These are phyloP conservation scores for Harpalus rufipes DNA, from an alignment of 2,888 invertebrate genomes.

Conservation along the genomic window DNA sequence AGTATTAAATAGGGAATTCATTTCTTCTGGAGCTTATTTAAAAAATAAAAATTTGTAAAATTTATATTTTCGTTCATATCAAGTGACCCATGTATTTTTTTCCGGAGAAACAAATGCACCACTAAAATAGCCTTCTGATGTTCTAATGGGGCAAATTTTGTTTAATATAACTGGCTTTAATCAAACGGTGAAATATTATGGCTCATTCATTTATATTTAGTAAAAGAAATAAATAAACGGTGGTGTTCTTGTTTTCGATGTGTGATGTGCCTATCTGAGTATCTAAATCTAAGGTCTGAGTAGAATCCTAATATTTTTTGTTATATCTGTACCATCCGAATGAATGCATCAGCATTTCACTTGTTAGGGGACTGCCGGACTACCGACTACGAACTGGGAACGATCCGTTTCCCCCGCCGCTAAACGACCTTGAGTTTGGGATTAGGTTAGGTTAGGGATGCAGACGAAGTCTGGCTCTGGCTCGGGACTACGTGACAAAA, in stretches of 20 bases:
- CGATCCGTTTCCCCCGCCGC: slow-evolving; percentile 1
- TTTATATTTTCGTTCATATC: too few species aligned
- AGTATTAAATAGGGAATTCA: too few species aligned
- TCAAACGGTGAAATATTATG: too few species aligned
- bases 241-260: background rate
- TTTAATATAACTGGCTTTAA: too few species aligned
- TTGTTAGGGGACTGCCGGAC: slow-evolving; percentile 1
- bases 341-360: slow-evolving; percentile 5
- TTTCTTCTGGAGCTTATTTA: too few species aligned
- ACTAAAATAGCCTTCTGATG: too few species aligned
- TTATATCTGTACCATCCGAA: slow-evolving; percentile 2
- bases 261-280: background rate
- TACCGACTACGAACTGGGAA: background rate
- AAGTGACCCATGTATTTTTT: too few species aligned
- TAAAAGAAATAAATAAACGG: background rate
- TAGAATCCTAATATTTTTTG: slow-evolving; percentile 3
- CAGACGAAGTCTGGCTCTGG: slow-evolving; percentile 9
- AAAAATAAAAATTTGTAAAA: too few species aligned
- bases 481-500: slow-evolving; percentile 26
- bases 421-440: slow-evolving; percentile 19
- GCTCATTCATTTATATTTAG: background rate
- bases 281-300: background rate
- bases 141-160: too few species aligned
- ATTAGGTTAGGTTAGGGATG: slow-evolving; percentile 27
- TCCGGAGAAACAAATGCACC: too few species aligned